A percentile compares a stretch with the other conserved stretches of the same genome.
Evolutionary conservation across 2,888 invertebrate genomes (phyloP).

Genomic region (Caenorhabditis auriculariae): DNA sequence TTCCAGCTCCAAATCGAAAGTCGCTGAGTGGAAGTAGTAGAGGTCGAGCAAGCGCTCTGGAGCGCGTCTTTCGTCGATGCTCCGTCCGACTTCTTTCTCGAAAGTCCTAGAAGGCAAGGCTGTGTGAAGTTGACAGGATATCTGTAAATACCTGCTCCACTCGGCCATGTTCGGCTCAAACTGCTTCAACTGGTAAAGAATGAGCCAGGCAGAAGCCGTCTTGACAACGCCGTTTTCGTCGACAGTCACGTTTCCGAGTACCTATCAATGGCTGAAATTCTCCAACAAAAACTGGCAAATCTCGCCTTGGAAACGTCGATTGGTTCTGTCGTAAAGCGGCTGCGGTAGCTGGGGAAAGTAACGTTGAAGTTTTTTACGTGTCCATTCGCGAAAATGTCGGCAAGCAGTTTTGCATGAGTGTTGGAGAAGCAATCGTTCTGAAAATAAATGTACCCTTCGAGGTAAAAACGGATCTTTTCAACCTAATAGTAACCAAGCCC

Average conservation of each 20-base stretch:
- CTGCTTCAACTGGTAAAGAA: slow-evolving; percentile 52
- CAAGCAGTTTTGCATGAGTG: slow-evolving; percentile 47
- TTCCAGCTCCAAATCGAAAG: slow-evolving; percentile 53
- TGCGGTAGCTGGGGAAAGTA: slow-evolving; percentile 47
- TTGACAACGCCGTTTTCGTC: slow-evolving; percentile 22
- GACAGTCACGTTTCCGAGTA: slow-evolving; percentile 33
- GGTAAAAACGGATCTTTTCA: no score
- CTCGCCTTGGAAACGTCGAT: slow-evolving; percentile 46
- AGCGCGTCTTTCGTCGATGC: slow-evolving; percentile 21
- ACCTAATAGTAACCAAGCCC: no score
- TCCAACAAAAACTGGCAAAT: not conserved
- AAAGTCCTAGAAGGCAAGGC: slow-evolving; percentile 35
- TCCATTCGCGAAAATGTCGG: slow-evolving; percentile 44
- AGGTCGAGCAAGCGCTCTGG: slow-evolving; percentile 37
- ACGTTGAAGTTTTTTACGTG: slow-evolving; percentile 44
- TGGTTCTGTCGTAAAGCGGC: slow-evolving; percentile 48
- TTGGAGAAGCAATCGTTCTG: slow-evolving; percentile 56
- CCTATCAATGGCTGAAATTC: not conserved
- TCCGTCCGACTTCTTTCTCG: slow-evolving; percentile 37
- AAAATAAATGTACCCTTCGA: slow-evolving; percentile 16
- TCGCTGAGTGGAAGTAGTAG: slow-evolving; percentile 54
- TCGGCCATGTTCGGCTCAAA: slow-evolving; percentile 11
- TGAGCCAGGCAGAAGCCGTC: slow-evolving; percentile 48
- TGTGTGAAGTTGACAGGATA: slow-evolving; percentile 3
- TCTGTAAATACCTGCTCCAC: slow-evolving; percentile 20